Base-by-base conservation (phyloP, 2,888 invertebrate species). In the Scotopteryx bipunctaria region DNA sequence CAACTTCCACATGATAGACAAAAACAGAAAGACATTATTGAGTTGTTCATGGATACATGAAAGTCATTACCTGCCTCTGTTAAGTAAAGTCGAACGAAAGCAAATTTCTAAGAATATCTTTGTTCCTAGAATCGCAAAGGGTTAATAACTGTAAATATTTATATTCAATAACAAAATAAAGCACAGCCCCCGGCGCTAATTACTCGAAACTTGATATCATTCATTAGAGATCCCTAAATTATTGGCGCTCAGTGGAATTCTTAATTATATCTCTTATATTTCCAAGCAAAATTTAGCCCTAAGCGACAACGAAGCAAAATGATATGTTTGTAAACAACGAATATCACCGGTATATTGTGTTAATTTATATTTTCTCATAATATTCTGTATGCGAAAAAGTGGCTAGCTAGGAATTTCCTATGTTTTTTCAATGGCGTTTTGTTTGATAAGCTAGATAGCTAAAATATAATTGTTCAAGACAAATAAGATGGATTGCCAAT, bases 251-350 rank as follows among this genome's bases (percentile, higher is more conserved):
- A 75, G 79, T 86, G 79, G 87, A 89, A 87, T 87, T 89, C 86
- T 89, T 90, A 90, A 90, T 90, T 90, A 90, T 90, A 90, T 86
- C 84, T 87, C 88, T 90, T 87, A 81, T 86, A 87, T 89, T 88
- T 90, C 89, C 86, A 85, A 88, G 87, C 83, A 85, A 88, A 88
- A 83, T 87, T 84, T 83, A 59, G 88, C 90, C 87, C 72, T 57
- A 71, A 81, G 89, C 84, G 77, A 71, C 75, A 76, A 63, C 69
- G 73, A 72, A 81, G 81, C 86, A 78, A 89, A 88, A 90, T 90
- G 82, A 88, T 89, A 90, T 89, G 89, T 89, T 89, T 87, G 75
- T 86, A 88, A 87, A 88, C 81, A 87, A 68, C 74, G 60, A 76
- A 79, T 77, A 78, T 77, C 80, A 85, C 87, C 81, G 88, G 88